Evolutionary conservation across 2,113 vertebrate genomes (phyloP).

Genomic region (Chiloscyllium plagiosum): DNA sequence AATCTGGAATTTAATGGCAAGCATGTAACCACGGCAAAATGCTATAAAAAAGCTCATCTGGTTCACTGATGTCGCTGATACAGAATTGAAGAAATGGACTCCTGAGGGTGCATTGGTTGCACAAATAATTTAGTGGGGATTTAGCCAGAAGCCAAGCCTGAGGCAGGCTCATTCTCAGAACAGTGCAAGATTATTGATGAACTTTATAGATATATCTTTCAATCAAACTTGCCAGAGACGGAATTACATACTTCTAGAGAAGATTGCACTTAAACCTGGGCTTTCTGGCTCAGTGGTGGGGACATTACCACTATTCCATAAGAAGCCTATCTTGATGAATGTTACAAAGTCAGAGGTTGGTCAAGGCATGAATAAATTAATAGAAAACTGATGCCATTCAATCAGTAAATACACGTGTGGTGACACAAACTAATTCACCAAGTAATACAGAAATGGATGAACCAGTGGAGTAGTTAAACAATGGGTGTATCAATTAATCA

Average conservation of each 20-base stretch:
- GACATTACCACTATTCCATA: too few relatives aligned
- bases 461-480: not conserved
- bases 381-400: not conserved
- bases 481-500: not conserved
- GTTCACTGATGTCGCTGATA: too few relatives aligned
- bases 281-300: too few relatives aligned
- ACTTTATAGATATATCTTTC: not conserved
- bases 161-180: not conserved
- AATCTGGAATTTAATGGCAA: too few relatives aligned
- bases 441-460: not conserved
- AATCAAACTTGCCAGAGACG: too few relatives aligned
- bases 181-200: not conserved
- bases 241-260: too few relatives aligned
- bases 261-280: too few relatives aligned
- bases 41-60: too few relatives aligned
- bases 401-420: not conserved
- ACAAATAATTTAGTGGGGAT: not conserved
- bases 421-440: not conserved
- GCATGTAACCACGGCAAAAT: too few relatives aligned
- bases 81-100: too few relatives aligned
- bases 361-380: not conserved
- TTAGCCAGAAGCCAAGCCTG: not conserved
- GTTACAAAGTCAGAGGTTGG: not conserved
- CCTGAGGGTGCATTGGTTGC: not conserved
- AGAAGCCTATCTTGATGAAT: too few relatives aligned